phyloP scores from a whole-genome alignment of 2,113 vertebrate genomes.

The Paratilapia polleni region DNA sequence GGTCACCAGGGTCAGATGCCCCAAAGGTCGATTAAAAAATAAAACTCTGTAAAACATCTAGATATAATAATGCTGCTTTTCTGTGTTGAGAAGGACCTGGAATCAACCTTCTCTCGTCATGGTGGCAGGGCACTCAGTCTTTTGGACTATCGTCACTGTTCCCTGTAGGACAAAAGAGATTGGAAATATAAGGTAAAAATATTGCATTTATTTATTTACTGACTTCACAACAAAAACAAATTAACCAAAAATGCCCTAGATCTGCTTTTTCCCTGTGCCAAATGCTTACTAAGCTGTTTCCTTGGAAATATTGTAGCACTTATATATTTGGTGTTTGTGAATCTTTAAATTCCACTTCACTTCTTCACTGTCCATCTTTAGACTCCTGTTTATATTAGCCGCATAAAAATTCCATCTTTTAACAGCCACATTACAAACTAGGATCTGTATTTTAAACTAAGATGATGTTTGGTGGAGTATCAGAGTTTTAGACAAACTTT shows the following conservation, averaged over 20 bases:
- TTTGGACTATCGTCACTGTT: slow-evolving; percentile 78
- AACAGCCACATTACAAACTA: neutral
- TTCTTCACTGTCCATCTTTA: neutral
- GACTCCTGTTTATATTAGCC: neutral
- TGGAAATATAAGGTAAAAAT: neutral
- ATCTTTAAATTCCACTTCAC: neutral
- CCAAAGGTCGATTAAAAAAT: slow-evolving; percentile 66
- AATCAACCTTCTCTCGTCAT: slow-evolving; percentile 30
- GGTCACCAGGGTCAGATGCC: slow-evolving; percentile 64
- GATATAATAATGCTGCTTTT: slow-evolving; percentile 56
- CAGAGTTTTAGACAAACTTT: neutral
- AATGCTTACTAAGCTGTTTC: neutral
- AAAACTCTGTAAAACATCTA: slow-evolving; percentile 74
- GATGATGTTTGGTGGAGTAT: neutral
- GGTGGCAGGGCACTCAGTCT: slow-evolving; percentile 64
- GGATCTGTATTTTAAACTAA: neutral
- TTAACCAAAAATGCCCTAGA: neutral
- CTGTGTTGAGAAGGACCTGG: slow-evolving; percentile 41
- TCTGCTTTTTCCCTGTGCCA: neutral
- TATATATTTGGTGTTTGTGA: neutral
- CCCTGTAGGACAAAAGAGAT: slow-evolving; percentile 64
- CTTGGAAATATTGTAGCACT: neutral
- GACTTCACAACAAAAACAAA: neutral
- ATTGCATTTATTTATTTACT: neutral
- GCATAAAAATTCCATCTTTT: neutral